Conservation (phyloP, 2,797 vertebrate species). For the Threskiornis aethiopicus region DNA sequence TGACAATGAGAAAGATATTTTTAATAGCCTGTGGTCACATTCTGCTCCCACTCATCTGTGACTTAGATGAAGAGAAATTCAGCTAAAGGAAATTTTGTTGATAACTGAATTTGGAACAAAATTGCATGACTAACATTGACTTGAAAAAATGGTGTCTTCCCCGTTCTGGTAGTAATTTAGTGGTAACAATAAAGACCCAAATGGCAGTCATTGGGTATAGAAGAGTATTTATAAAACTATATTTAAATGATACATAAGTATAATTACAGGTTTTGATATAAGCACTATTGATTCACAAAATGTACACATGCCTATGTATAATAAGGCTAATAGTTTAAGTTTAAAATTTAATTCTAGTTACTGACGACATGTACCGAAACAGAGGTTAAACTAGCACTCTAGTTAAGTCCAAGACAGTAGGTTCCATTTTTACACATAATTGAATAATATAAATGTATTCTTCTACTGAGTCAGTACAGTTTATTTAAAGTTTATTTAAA, state of each 20-base stretch:
- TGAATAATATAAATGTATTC: neutral
- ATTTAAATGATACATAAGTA: neutral
- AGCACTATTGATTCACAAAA: neutral
- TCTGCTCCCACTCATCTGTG: neutral
- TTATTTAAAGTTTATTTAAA: neutral
- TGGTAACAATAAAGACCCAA: neutral
- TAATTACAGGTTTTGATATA: neutral
- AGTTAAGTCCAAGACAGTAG: neutral
- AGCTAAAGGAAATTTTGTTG: neutral
- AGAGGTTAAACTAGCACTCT: neutral
- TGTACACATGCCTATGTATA: neutral
- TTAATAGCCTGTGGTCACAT: neutral
- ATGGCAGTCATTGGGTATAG: neutral
- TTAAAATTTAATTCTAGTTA: neutral
- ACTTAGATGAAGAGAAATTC: neutral
- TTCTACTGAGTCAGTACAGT: neutral
- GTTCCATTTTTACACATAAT: neutral
- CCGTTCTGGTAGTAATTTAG: neutral
- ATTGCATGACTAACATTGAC: neutral
- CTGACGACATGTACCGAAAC: neutral
- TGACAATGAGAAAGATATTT: slow-evolving; percentile 27
- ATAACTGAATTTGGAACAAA: neutral
- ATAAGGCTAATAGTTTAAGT: neutral
- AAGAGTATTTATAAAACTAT: neutral
- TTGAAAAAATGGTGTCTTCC: neutral